Conservation (phyloP, 1,140 invertebrate genomes). For the Lordiphosa clarofinis region DNA sequence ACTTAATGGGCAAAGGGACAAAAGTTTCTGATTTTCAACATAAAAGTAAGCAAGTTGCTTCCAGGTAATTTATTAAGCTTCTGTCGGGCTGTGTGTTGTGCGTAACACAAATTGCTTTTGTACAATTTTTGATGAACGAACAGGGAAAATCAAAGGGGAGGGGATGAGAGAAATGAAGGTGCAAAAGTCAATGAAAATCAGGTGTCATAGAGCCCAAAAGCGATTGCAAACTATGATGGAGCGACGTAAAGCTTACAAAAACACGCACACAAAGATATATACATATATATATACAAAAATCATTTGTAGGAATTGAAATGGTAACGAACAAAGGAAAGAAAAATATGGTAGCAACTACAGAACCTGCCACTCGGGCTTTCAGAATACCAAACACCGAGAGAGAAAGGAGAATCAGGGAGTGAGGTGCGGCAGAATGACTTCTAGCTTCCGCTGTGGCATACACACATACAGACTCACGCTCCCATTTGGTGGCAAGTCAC, state of each 20-base stretch:
- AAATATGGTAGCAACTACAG: background rate
- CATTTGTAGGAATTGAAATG: conserved; percentile 75
- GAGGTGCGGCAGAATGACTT: conserved; percentile 44
- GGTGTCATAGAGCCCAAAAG: conserved; percentile 34
- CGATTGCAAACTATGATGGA: conserved; percentile 27
- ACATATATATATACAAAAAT: conserved; percentile 42
- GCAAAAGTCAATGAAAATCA: conserved; percentile 68
- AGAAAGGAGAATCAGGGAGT: no score
- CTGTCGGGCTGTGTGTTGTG: conserved; percentile 12
- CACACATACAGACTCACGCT: conserved; percentile 3
- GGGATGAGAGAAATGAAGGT: conserved; percentile 28
- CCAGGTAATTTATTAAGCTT: conserved; percentile 70
- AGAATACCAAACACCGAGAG: conserved; percentile 13
- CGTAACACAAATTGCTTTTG: conserved; percentile 37
- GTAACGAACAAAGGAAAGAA: conserved; percentile 59
- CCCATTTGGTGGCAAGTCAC: conserved; percentile 8
- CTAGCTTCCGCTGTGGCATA: conserved; percentile 51
- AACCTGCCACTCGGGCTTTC: conserved; percentile 25
- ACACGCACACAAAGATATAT: conserved; percentile 10
- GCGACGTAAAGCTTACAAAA: conserved; percentile 15
- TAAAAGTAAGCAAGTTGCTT: conserved; percentile 68
- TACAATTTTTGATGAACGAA: conserved; percentile 28
- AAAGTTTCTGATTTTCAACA: conserved; percentile 63
- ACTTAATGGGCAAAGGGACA: conserved; percentile 62
- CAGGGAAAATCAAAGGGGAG: conserved; percentile 17